These are phyloP conservation scores for Orchesella flavescens DNA, from an alignment of 2,888 invertebrate genomes.

Conservation along the genomic window DNA sequence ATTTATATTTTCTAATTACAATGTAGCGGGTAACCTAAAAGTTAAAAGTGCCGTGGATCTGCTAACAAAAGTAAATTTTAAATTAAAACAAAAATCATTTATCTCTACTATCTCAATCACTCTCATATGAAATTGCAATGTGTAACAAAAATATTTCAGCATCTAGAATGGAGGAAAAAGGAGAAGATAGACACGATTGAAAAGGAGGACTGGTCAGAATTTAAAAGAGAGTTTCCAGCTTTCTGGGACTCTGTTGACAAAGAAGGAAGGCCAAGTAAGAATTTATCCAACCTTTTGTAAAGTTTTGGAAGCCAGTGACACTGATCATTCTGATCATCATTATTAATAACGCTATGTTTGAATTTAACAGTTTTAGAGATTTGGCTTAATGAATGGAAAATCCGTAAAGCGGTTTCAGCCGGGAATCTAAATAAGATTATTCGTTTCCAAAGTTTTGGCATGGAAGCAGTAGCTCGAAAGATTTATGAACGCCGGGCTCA, in stretches of 20 bases:
- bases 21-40: not conserved
- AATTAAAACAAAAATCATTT: not conserved
- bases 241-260: conserved; percentile 17
- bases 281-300: no score
- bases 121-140: not conserved
- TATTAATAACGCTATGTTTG: not conserved
- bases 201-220: conserved; percentile 8
- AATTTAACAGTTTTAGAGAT: conserved; percentile 9
- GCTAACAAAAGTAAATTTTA: not conserved
- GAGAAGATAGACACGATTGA: conserved; percentile 30
- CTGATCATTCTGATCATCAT: no score
- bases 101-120: not conserved
- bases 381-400: conserved; percentile 4
- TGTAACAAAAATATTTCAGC: not conserved
- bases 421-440: not conserved
- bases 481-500: not conserved
- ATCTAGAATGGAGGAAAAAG: conserved; percentile 23
- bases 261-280: conserved; percentile 31
- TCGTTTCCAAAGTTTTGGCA: not conserved
- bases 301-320: no score
- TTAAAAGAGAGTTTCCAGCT: conserved; percentile 1
- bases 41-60: conserved; percentile 6
- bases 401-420: not conserved
- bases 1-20: not conserved
- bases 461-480: not conserved